A percentile compares a stretch with the other conserved stretches of the same genome.
These are phyloP conservation scores for Chaenogobius annularis DNA, from an alignment of 2,113 vertebrate species.

Conservation along the genomic window DNA sequence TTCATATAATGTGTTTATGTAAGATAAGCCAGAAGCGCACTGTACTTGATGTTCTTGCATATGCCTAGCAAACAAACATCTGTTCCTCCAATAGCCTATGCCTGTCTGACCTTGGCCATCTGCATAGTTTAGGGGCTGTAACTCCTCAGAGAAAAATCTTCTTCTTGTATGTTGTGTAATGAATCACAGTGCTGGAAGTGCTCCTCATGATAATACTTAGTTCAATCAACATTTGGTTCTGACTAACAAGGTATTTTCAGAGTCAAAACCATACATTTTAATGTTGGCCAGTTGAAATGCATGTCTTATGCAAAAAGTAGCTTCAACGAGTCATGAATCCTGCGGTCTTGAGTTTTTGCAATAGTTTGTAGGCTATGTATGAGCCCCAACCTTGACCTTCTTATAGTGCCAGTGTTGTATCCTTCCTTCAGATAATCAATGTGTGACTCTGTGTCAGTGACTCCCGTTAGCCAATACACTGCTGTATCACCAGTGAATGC, in stretches of 20 bases:
- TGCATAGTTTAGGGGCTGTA: slow-evolving; percentile 23
- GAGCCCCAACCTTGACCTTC: slow-evolving; percentile 17
- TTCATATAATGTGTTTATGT: slow-evolving; percentile 9
- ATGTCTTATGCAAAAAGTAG: background rate
- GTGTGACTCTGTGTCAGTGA: slow-evolving; percentile 19
- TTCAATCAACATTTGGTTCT: background rate
- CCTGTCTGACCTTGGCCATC: slow-evolving; percentile 47
- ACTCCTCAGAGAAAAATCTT: slow-evolving; percentile 15
- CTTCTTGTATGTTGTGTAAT: background rate
- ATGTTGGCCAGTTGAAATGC: background rate
- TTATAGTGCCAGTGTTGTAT: slow-evolving; percentile 18
- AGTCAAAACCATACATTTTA: slow-evolving; percentile 20
- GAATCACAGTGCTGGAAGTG: slow-evolving; percentile 13
- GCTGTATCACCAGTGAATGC: slow-evolving; percentile 12
- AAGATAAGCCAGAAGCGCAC: slow-evolving; percentile 20
- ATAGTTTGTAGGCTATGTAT: background rate
- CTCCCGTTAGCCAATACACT: slow-evolving; percentile 6
- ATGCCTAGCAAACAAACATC: slow-evolving; percentile 10
- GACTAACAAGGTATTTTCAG: slow-evolving; percentile 4
- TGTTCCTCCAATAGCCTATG: slow-evolving; percentile 27
- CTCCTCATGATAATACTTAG: background rate
- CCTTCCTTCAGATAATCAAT: background rate
- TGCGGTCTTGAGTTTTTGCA: slow-evolving; percentile 5
- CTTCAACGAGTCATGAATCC: background rate
- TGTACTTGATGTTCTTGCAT: slow-evolving; percentile 15